These are phyloP conservation scores for Scrobipalpa costella DNA, from an alignment of 2,888 invertebrate genomes.

Conservation along the genomic window DNA sequence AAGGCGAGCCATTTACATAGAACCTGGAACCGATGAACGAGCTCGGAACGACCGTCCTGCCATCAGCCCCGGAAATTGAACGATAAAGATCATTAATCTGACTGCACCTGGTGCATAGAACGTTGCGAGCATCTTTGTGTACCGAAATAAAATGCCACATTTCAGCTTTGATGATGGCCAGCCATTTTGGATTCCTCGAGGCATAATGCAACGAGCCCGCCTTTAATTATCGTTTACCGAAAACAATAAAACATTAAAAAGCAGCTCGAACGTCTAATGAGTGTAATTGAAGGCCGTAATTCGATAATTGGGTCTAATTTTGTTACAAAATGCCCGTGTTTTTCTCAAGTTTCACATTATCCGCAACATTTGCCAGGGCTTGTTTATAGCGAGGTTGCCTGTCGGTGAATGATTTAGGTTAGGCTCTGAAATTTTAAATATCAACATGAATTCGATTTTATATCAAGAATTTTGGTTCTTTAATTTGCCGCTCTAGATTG, in stretches of 20 bases:
- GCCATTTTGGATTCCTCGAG: constrained; percentile 42
- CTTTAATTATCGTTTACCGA: constrained; percentile 38
- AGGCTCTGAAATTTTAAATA: too few species aligned
- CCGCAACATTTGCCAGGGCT: constrained; percentile 26
- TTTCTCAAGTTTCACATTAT: constrained; percentile 22
- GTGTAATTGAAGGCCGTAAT: constrained; percentile 46
- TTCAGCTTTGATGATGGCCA: constrained; percentile 24
- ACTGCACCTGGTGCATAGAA: constrained; percentile 27
- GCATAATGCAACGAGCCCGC: constrained; percentile 39
- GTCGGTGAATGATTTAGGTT: background rate
- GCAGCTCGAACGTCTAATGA: constrained; percentile 43
- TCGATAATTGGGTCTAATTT: constrained; percentile 49
- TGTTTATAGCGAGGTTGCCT: background rate
- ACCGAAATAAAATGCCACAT: background rate
- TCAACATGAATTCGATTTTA: background rate
- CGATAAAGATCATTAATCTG: constrained; percentile 27
- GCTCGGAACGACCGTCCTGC: constrained; percentile 26
- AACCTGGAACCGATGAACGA: constrained; percentile 29
- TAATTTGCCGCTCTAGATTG: background rate
- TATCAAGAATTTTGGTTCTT: background rate
- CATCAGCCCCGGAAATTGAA: constrained; percentile 26
- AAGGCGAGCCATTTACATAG: background rate
- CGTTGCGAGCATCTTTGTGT: background rate
- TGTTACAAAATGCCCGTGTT: constrained; percentile 32
- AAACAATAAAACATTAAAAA: constrained; percentile 41